Evolutionary conservation across 1,140 invertebrate species (phyloP).

Genomic region (Aphelenchoides avenae): DNA sequence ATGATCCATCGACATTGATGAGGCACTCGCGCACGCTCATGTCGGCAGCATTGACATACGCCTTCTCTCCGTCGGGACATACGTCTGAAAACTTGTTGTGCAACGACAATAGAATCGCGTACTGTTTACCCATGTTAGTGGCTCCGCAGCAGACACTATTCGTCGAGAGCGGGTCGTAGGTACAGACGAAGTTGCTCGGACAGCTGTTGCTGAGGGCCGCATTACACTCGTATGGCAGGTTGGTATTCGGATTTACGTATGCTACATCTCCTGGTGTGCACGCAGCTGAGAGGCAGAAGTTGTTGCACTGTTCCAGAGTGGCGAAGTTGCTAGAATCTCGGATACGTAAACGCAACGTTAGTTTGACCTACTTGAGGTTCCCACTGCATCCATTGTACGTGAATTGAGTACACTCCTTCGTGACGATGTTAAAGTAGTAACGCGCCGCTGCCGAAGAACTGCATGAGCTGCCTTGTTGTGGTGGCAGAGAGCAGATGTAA

Average conservation of each 20-base stretch:
- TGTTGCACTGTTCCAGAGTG: slow-evolving; percentile 56
- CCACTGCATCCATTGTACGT: slow-evolving; percentile 58
- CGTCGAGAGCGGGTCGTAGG: slow-evolving; percentile 53
- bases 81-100: slow-evolving; percentile 40
- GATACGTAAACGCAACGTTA: background rate
- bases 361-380: no score
- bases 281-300: slow-evolving; percentile 57
- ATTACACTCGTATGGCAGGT: slow-evolving; percentile 57
- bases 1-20: slow-evolving; percentile 55
- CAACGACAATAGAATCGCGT: slow-evolving; percentile 16
- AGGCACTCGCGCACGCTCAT: slow-evolving; percentile 56
- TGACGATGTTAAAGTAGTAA: slow-evolving; percentile 59
- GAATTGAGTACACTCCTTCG: slow-evolving; percentile 58
- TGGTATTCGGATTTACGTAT: slow-evolving; percentile 58
- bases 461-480: slow-evolving; percentile 53
- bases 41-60: slow-evolving; percentile 55
- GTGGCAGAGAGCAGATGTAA: slow-evolving; percentile 57
- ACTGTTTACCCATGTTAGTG: slow-evolving; percentile 51
- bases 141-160: slow-evolving; percentile 58
- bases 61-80: slow-evolving; percentile 57
- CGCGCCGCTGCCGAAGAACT: slow-evolving; percentile 50
- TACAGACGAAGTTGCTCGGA: slow-evolving; percentile 53
- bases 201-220: slow-evolving; percentile 55
- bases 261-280: slow-evolving; percentile 57
- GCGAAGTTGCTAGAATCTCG: slow-evolving; percentile 53